Evolutionary conservation across 2,888 invertebrate genomes (phyloP).

Genomic region (Xanthorhoe designata): DNA sequence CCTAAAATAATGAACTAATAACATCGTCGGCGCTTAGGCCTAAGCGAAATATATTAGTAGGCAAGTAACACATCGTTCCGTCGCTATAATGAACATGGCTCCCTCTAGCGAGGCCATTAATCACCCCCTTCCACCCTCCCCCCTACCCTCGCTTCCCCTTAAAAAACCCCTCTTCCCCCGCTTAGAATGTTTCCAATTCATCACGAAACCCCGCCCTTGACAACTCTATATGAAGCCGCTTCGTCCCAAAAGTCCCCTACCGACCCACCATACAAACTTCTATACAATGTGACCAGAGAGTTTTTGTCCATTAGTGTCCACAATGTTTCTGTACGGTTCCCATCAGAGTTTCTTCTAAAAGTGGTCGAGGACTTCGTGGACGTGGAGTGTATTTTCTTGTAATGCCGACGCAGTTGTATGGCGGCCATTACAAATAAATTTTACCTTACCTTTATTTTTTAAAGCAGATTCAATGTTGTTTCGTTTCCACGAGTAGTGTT

Average conservation of each 20-base stretch:
- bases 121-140: conserved; percentile 72
- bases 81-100: conserved; percentile 84
- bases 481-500: conserved; percentile 46
- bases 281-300: conserved; percentile 42
- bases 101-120: conserved; percentile 78
- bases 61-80: conserved; percentile 83
- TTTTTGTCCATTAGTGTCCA: conserved; percentile 53
- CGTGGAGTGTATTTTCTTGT: conserved; percentile 74
- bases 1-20: conserved; percentile 80
- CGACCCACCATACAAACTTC: conserved; percentile 47
- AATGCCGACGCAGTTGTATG: conserved; percentile 67
- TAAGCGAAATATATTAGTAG: conserved; percentile 81
- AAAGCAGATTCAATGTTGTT: conserved; percentile 63
- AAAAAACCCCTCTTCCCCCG: conserved; percentile 75
- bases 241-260: conserved; percentile 66
- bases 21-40: conserved; percentile 66
- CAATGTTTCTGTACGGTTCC: conserved; percentile 49
- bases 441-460: conserved; percentile 70
- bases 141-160: conserved; percentile 66
- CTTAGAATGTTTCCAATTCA: conserved; percentile 84
- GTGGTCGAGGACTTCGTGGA: conserved; percentile 56
- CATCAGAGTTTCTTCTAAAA: conserved; percentile 48
- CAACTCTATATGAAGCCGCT: conserved; percentile 85
- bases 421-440: conserved; percentile 79
- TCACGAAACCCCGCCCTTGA: conserved; percentile 87